Evolutionary conservation across 2,888 invertebrate species (phyloP).

Genomic region (Melolontha melolontha): DNA sequence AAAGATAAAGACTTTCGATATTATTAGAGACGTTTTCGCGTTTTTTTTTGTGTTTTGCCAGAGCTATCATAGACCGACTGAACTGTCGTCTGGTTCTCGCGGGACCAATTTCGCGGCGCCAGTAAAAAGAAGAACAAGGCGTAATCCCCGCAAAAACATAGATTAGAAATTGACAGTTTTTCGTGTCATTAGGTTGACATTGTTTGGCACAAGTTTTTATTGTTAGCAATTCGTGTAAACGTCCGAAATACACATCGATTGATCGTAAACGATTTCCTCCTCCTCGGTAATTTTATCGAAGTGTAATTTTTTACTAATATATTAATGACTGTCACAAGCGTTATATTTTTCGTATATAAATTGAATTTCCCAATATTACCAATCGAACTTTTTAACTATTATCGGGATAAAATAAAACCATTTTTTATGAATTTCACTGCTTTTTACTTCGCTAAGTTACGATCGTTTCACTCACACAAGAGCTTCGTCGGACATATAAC

Average conservation of each 20-base stretch:
- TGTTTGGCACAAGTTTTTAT: slow-evolving; percentile 22
- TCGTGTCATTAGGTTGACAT: slow-evolving; percentile 26
- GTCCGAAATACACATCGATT: not conserved
- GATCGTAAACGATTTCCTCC: not conserved
- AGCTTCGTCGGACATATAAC: too few relatives aligned
- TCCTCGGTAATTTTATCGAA: not conserved
- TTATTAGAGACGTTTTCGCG: slow-evolving; percentile 12
- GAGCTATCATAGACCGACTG: slow-evolving; percentile 2
- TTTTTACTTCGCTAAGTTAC: too few relatives aligned
- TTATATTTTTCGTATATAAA: too few relatives aligned
- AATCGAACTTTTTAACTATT: too few relatives aligned
- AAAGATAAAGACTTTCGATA: not conserved
- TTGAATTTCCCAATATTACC: too few relatives aligned
- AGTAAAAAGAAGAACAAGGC: slow-evolving; percentile 20
- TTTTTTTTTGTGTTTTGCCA: slow-evolving; percentile 19
- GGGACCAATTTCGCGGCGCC: slow-evolving; percentile 32
- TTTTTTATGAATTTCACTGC: too few relatives aligned
- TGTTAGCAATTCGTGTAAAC: slow-evolving; percentile 8
- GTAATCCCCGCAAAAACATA: slow-evolving; percentile 22
- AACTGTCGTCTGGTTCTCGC: slow-evolving; percentile 1
- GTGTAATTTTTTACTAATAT: not conserved
- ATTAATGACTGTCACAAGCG: too few relatives aligned
- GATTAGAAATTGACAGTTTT: slow-evolving; percentile 36
- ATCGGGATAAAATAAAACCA: too few relatives aligned
- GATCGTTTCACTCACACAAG: too few relatives aligned